Base-by-base conservation (phyloP, 2,113 vertebrate species). In the Gobio gobio region DNA sequence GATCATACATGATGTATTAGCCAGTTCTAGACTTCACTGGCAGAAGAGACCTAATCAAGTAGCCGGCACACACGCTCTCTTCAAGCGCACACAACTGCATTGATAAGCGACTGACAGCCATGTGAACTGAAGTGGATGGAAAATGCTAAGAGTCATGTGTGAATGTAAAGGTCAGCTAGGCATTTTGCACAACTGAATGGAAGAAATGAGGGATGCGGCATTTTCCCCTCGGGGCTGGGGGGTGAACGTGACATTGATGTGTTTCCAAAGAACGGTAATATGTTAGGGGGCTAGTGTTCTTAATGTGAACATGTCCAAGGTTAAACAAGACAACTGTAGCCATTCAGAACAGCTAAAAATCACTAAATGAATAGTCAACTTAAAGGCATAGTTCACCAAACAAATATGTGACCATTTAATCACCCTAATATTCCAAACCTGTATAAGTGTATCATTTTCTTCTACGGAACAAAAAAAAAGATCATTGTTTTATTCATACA, bases 1-100 rank as follows among this genome's bases (percentile, higher is more conserved):
- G 78, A 89, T 89, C 88, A 87, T 83, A 70, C 82, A 86, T 86
- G 89, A 93, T 90, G 85, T 86, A 93, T 88, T 87, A 87, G 47
- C 80, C 29, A 86, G 85, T 78, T 87, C 79, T 82, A 89, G 86
- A 88, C 86, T 78, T 79, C 86, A 33, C 29, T 61, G 80, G 59
- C 45, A 47, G 80, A 4, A 64, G 47, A 74, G 59, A 73, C 56
- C 26, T 66, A 77, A 72, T 40, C 70, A 49, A 80, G 24, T 3
- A 54, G 13, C 61, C 22, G 20, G n/a, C 59, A 78, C 74, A 79
- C 70, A 73, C 20, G 12, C 85, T 18, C 56, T 58, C 64, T 47
- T 45, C 24, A 49, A 45, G 29, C 43, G 36, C 83, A 54, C 45
- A 59, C 47, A 80, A 68, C 54, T 58, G 74, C 16, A 40, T 49